Evolutionary conservation across 2,113 vertebrate species (phyloP).

Genomic region (Vimba vimba): DNA sequence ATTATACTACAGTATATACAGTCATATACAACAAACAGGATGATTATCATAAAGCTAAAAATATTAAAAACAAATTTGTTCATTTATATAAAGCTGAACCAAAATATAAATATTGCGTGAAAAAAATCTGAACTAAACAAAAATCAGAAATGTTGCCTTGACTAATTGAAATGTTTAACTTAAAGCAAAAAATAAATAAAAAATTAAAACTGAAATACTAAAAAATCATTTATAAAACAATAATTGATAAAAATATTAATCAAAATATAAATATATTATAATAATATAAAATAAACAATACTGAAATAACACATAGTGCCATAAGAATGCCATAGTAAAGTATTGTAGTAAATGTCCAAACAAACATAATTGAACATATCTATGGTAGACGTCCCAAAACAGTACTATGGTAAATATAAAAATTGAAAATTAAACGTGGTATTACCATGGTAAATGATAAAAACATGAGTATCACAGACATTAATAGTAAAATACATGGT

Average conservation of each 20-base stretch:
- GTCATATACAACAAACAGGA: no score
- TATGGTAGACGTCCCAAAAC: not conserved
- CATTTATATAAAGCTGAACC: not conserved
- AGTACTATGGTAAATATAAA: not conserved
- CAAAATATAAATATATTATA: not conserved
- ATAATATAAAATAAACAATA: not conserved
- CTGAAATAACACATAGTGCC: not conserved
- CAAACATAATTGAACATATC: not conserved
- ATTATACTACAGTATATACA: no score
- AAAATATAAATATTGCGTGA: not conserved
- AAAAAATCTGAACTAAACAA: not conserved
- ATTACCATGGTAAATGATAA: not conserved
- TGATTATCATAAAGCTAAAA: no score
- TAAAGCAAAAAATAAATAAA: not conserved
- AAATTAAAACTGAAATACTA: not conserved
- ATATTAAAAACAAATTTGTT: no score
- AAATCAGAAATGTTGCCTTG: not conserved
- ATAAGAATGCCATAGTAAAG: no score
- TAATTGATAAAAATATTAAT: no score
- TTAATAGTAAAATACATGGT: not conserved
- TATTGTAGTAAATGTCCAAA: not conserved
- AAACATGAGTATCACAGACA: not conserved
- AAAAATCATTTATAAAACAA: not conserved
- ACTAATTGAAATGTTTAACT: not conserved
- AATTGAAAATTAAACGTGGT: not conserved